phyloP scores from a whole-genome alignment of 2,888 invertebrate genomes.

The Ephialtes manifestator region DNA sequence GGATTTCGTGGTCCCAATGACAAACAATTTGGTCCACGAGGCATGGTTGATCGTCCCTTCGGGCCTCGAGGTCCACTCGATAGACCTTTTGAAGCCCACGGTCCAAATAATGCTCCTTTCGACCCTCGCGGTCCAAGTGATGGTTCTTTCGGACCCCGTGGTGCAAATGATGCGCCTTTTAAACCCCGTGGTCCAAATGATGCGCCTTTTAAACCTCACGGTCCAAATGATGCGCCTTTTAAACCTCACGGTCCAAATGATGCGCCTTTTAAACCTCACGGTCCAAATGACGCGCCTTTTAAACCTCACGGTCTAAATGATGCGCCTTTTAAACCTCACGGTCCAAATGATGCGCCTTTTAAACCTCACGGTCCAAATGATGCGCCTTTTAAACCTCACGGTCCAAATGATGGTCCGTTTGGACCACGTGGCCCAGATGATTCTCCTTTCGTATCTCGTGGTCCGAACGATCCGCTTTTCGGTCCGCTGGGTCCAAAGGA shows the following conservation, averaged over 20 bases:
- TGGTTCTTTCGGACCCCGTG: conserved; percentile 36
- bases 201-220: conserved; percentile 24
- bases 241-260: conserved; percentile 49
- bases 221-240: conserved; percentile 31
- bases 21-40: conserved; percentile 3
- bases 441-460: conserved; percentile 42
- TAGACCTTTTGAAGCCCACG: conserved; percentile 61
- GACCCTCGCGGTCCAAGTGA: conserved; percentile 23
- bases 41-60: conserved; percentile 14
- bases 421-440: conserved; percentile 38
- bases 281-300: no score
- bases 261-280: conserved; percentile 5
- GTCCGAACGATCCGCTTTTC: conserved; percentile 37
- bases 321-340: conserved; percentile 22
- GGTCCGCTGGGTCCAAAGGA: conserved; percentile 33
- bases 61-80: conserved; percentile 29
- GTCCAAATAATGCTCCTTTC: conserved; percentile 45
- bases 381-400: conserved; percentile 29
- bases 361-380: conserved; percentile 58
- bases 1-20: conserved; percentile 43
- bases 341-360: conserved; percentile 46
- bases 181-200: conserved; percentile 50
- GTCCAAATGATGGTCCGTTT: conserved; percentile 40
- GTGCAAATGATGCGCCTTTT: conserved; percentile 34
- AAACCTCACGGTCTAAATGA: no score